A percentile compares a stretch with the other conserved stretches of the same genome.
Evolutionary conservation across 1,140 invertebrate species (phyloP).

Genomic region (Musca vetustissima): DNA sequence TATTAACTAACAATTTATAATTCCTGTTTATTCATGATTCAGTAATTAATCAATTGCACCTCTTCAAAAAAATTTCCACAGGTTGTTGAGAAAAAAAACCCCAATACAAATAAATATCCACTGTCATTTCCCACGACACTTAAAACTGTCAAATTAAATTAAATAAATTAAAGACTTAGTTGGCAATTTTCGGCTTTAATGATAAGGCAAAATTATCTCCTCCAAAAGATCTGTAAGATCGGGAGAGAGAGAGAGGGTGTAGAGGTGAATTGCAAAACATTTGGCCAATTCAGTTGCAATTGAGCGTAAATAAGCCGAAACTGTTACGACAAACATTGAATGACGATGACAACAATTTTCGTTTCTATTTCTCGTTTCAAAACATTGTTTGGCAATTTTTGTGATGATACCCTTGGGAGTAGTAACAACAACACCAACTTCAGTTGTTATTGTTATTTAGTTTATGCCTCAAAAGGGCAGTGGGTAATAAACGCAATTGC

Average conservation of each 20-base stretch:
- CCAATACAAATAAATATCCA: too few species aligned
- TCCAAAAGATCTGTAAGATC: neutral
- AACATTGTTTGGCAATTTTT: slow-evolving; percentile 24
- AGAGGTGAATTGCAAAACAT: neutral
- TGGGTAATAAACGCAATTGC: slow-evolving; percentile 52
- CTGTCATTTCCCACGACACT: slow-evolving; percentile 41
- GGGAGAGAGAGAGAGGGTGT: neutral
- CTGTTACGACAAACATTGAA: slow-evolving; percentile 21
- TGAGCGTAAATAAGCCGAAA: neutral
- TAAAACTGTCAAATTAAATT: slow-evolving; percentile 31
- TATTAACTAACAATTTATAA: neutral
- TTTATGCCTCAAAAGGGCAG: neutral
- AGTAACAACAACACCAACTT: neutral
- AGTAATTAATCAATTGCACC: neutral
- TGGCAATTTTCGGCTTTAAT: slow-evolving; percentile 27
- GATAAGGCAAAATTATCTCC: neutral
- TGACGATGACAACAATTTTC: too few species aligned
- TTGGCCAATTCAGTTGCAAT: slow-evolving; percentile 1
- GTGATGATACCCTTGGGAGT: slow-evolving; percentile 33
- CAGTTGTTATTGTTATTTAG: too few species aligned
- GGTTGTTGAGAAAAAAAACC: neutral
- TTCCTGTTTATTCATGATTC: neutral
- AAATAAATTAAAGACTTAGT: slow-evolving; percentile 6
- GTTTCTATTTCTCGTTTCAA: too few species aligned
- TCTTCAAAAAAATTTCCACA: neutral